Conservation (phyloP, 2,113 vertebrate genomes). For the Amazona guildingii region DNA sequence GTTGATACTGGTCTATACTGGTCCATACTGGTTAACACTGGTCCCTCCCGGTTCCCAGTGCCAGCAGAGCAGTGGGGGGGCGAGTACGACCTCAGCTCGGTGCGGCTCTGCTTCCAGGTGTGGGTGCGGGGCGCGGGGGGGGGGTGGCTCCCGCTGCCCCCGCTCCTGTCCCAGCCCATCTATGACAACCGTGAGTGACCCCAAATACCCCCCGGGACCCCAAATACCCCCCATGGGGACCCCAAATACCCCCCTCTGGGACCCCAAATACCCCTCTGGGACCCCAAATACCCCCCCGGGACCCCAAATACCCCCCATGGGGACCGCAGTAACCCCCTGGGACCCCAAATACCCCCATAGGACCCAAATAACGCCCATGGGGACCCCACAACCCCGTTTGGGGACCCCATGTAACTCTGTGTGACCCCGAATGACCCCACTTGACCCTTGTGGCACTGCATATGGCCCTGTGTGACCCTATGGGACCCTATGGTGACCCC, state of each 20-base stretch:
- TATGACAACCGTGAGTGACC: background rate
- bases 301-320: too few species aligned
- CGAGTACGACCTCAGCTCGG: background rate
- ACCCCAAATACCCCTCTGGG: background rate
- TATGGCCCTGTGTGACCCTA: too few species aligned
- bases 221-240: background rate
- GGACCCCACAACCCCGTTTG: too few species aligned
- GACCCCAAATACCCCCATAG: background rate
- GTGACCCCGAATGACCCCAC: too few species aligned
- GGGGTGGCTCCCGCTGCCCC: background rate
- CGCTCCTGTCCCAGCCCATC: background rate
- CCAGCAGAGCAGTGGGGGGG: background rate
- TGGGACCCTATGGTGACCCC: too few species aligned
- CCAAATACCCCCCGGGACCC: too few species aligned
- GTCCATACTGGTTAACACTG: accelerated
- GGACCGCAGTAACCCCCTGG: too few species aligned
- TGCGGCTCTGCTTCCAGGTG: background rate
- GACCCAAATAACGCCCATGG: background rate
- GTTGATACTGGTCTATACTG: background rate
- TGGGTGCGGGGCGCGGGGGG: background rate
- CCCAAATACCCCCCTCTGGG: background rate
- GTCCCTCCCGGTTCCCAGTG: background rate
- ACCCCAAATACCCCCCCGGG: background rate
- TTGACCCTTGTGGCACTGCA: too few species aligned
- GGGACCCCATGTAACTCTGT: too few species aligned